Evolutionary conservation across 2,888 invertebrate genomes (phyloP).

Genomic region (Agrochola macilenta): DNA sequence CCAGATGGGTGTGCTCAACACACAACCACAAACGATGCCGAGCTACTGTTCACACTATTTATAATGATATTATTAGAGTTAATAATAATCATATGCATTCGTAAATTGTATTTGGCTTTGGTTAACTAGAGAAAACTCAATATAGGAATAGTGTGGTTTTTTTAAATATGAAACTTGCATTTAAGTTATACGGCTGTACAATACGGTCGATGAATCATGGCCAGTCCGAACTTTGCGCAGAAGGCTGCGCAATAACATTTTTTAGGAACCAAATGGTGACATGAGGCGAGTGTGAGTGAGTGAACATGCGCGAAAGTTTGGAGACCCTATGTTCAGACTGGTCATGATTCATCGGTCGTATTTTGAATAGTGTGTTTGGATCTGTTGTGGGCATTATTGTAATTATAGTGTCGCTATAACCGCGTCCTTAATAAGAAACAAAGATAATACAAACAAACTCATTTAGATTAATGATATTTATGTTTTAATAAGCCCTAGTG

Average conservation of each 20-base stretch:
- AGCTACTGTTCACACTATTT: slow-evolving; percentile 65
- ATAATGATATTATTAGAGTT: slow-evolving; percentile 60
- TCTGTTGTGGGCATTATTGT: neutral
- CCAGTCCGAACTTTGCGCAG: neutral
- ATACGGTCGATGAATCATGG: neutral
- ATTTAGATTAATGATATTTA: neutral
- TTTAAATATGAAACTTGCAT: neutral
- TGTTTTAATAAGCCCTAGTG: neutral
- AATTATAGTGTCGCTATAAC: neutral
- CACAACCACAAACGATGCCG: slow-evolving; percentile 70
- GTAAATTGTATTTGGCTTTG: neutral
- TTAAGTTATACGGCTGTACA: neutral
- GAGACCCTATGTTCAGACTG: neutral
- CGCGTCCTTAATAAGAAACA: neutral
- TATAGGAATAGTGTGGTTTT: neutral
- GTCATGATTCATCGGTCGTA: neutral
- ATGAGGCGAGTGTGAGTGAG: neutral
- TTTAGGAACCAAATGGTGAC: neutral
- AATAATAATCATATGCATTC: slow-evolving; percentile 66
- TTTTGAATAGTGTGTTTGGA: neutral
- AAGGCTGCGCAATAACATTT: neutral
- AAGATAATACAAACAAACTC: neutral
- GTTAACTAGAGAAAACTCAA: neutral
- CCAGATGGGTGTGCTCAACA: slow-evolving; percentile 73
- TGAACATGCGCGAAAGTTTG: neutral